These are phyloP conservation scores for Tanytarsus gracilentus DNA, from an alignment of 2,888 invertebrate species.

Conservation along the genomic window DNA sequence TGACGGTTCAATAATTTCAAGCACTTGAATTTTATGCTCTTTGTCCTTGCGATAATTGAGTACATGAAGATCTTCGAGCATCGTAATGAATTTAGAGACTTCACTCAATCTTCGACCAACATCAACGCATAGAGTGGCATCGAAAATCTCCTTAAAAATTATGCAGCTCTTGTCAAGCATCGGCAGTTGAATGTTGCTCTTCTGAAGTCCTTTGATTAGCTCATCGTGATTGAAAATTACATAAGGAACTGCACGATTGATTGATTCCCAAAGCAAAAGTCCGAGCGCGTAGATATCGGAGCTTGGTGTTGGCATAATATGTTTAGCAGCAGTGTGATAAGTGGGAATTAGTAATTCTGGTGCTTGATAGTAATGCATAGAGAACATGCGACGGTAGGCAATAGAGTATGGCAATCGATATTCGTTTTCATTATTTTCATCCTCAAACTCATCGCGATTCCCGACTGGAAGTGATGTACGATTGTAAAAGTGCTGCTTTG, in stretches of 20 bases:
- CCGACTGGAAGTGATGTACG: slow-evolving; percentile 1
- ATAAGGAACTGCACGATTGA: slow-evolving; percentile 32
- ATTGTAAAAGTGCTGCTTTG: slow-evolving; percentile 25
- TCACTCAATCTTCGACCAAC: background rate
- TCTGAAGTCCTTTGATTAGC: slow-evolving; percentile 30
- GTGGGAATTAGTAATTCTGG: slow-evolving; percentile 31
- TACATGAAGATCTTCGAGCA: slow-evolving; percentile 9
- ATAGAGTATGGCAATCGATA: slow-evolving; percentile 31
- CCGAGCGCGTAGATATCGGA: slow-evolving; percentile 32
- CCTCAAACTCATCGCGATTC: background rate
- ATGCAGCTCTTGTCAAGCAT: slow-evolving; percentile 3
- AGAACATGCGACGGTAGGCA: slow-evolving; percentile 31
- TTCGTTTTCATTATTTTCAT: slow-evolving; percentile 13
- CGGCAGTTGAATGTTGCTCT: slow-evolving; percentile 11
- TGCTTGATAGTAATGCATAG: slow-evolving; percentile 32
- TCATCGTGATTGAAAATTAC: slow-evolving; percentile 31
- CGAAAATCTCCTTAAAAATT: slow-evolving; percentile 10
- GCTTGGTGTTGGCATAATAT: slow-evolving; percentile 31
- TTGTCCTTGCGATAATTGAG: background rate
- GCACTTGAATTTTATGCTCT: background rate
- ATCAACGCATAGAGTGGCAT: background rate
- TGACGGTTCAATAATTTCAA: slow-evolving; percentile 8
- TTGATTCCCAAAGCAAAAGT: slow-evolving; percentile 32
- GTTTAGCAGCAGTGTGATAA: slow-evolving; percentile 25
- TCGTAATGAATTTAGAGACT: slow-evolving; percentile 2